These are phyloP conservation scores for Gandaritis pyraliata DNA, from an alignment of 2,888 invertebrate genomes.

Conservation along the genomic window DNA sequence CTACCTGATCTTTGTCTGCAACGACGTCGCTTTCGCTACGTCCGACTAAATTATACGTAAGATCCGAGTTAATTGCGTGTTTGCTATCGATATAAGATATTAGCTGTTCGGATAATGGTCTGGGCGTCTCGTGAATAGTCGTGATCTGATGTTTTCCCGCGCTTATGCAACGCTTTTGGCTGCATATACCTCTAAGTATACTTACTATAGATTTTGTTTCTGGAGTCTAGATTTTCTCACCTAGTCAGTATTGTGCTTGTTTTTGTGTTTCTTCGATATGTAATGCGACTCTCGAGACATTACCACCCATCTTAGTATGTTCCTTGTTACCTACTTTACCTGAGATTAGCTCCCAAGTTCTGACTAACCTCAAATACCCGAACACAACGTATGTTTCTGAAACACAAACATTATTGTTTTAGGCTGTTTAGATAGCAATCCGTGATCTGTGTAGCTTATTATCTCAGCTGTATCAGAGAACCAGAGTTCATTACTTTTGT, in stretches of 20 bases:
- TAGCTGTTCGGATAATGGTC: constrained; percentile 51
- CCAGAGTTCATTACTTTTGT: constrained; percentile 62
- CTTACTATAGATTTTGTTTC: constrained; percentile 7
- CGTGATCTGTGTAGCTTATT: not conserved
- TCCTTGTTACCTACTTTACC: not conserved
- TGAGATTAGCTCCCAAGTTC: not conserved
- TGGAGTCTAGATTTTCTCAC: not conserved
- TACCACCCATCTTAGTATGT: not conserved
- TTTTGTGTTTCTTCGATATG: not conserved
- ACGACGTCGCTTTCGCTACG: constrained; percentile 55
- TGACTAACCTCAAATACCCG: not conserved
- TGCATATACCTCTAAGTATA: constrained; percentile 49
- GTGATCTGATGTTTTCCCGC: constrained; percentile 66
- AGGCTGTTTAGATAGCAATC: not conserved
- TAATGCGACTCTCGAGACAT: not conserved
- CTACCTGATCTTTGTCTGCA: constrained; percentile 24
- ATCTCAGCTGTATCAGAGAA: constrained; percentile 3
- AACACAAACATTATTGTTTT: not conserved
- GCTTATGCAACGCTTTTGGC: constrained; percentile 66
- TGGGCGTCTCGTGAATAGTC: constrained; percentile 55
- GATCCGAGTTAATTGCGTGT: constrained; percentile 65
- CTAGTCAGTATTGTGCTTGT: not conserved
- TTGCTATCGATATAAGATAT: constrained; percentile 61
- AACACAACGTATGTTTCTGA: not conserved
- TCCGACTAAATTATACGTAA: constrained; percentile 62